A percentile compares a stretch with the other conserved stretches of the same genome.
phyloP scores from a whole-genome alignment of 2,888 invertebrate genomes.

The Acleris sparsana region DNA sequence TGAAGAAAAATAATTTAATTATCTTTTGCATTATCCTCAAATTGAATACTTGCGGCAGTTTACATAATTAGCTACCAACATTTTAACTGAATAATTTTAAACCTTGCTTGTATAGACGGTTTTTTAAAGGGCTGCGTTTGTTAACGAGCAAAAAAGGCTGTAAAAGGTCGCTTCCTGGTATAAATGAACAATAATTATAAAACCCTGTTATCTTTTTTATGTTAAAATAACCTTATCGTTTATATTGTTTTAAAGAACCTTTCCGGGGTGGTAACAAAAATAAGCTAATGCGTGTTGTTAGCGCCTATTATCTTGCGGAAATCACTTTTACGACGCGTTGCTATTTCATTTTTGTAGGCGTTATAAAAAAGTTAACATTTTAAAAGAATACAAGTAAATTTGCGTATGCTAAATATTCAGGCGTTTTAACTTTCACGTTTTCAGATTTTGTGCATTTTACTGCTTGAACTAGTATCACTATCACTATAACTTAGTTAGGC shows the following conservation, averaged over 20 bases:
- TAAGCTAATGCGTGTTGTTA: background rate
- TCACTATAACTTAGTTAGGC: too few species aligned
- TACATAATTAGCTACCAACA: too few species aligned
- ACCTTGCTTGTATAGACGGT: too few species aligned
- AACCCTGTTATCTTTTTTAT: conserved; percentile 25
- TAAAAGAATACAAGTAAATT: background rate
- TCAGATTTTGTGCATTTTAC: too few species aligned
- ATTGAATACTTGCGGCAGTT: too few species aligned
- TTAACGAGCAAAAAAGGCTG: conserved; percentile 14
- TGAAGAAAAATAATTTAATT: too few species aligned
- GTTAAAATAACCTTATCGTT: conserved; percentile 8
- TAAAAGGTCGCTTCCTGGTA: conserved; percentile 3
- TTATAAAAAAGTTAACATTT: background rate
- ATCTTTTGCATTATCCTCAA: too few species aligned
- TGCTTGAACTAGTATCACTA: too few species aligned
- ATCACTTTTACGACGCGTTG: background rate
- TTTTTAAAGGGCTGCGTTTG: background rate
- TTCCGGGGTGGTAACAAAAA: conserved; percentile 3
- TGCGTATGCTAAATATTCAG: too few species aligned
- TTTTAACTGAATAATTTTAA: too few species aligned
- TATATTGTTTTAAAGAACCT: background rate
- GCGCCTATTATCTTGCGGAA: background rate
- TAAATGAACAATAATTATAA: conserved; percentile 21
- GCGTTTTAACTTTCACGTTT: too few species aligned
- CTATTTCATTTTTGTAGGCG: conserved; percentile 1